Base-by-base conservation (phyloP, 1,140 invertebrate species). In the Linepithema humile region DNA sequence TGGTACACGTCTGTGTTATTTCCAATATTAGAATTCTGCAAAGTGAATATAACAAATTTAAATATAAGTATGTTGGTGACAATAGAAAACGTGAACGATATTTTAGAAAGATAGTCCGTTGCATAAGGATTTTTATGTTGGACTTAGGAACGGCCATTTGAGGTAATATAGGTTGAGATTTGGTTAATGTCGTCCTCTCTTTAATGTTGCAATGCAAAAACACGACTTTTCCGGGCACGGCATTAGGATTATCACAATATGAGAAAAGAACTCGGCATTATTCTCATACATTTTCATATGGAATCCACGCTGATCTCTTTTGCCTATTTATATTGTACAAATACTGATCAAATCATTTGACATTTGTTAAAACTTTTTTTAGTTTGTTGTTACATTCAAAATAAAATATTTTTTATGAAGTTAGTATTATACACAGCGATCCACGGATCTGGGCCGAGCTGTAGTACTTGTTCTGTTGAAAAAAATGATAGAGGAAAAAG, bases 141-240 rank as follows among this genome's bases (percentile, higher is more conserved):
- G 20, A 32, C 15, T 26, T 32, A 35, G 20, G 17, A 20, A 43
- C 38, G 29, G 12, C 17, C 6, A 75, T 64, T 64, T 64, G n/a
- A 23, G 5, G 1, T 12, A 62, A 64, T 75, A 62, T 26, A 23
- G n/a, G 26, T 75, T 29, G 26, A 48, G 57, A 64, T 32, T 75
- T 35, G 57, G 26, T 35, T 75, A 75, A 75, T 23, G 38, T 9
- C 26, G 15, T 6, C 2, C 9, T 45, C 38, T 75, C 26, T 75
- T 75, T 74, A 62, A 74, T 45, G 59, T 62, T 48, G 12, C 40
- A 59, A 4, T 1, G 9, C 9, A 26, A 72, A 62, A 75, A 64
- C 26, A 20, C 55, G 17, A 59, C 23, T 5, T 43, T 60, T 32
- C 10, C 15, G 5, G 2, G 10, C 15, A 1, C 20, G 7, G n/a